phyloP scores from a whole-genome alignment of 2,888 invertebrate species.

The Tiphia femorata region DNA sequence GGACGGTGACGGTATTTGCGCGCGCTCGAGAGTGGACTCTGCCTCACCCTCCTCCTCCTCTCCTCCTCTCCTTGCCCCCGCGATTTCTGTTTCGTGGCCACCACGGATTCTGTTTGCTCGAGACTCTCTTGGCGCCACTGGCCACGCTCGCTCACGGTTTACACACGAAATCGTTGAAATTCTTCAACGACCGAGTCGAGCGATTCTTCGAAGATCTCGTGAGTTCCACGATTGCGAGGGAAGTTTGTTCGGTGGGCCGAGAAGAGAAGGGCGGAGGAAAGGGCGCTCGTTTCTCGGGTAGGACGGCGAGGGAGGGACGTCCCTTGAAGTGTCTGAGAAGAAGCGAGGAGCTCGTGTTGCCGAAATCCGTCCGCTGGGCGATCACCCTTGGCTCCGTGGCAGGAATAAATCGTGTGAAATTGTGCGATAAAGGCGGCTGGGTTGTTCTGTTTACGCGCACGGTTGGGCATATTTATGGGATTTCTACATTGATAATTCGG shows the following conservation, averaged over 20 bases:
- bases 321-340: background rate
- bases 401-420: slow-evolving; percentile 24
- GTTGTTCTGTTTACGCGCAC: slow-evolving; percentile 26
- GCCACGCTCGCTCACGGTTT: background rate
- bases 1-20: too few species aligned
- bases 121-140: slow-evolving; percentile 1
- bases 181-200: background rate
- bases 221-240: too few species aligned
- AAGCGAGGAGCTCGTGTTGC: background rate
- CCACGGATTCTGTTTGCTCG: background rate
- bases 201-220: too few species aligned
- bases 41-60: too few species aligned
- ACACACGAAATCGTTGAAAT: background rate
- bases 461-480: slow-evolving; percentile 35
- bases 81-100: background rate
- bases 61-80: background rate
- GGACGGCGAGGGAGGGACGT: too few species aligned
- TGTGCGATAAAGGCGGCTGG: slow-evolving; percentile 24
- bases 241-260: too few species aligned
- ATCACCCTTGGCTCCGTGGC: too few species aligned
- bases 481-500: slow-evolving; percentile 23
- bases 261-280: background rate
- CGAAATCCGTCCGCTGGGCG: slow-evolving; percentile 6
- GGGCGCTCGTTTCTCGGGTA: too few species aligned
- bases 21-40: too few species aligned